Evolutionary conservation across 2,797 vertebrate genomes (phyloP).

Genomic region (Uromys caudimaculatus): DNA sequence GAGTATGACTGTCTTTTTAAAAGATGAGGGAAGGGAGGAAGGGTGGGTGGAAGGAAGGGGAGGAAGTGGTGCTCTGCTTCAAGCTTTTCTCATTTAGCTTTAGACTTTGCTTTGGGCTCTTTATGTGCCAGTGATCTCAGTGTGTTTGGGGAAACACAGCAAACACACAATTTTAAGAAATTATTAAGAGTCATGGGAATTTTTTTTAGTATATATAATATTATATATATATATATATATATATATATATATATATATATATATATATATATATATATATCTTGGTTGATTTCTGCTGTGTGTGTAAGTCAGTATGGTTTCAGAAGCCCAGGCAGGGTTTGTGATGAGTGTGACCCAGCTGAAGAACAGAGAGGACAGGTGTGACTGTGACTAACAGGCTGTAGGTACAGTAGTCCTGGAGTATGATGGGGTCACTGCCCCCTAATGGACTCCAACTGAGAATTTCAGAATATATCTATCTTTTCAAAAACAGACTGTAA

Average conservation of each 20-base stretch:
- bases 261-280: too few relatives aligned
- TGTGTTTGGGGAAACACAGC: background rate
- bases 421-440: conserved; percentile 44
- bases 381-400: rapidly evolving
- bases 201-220: too few relatives aligned
- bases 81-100: conserved; percentile 59
- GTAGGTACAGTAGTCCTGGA: background rate
- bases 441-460: conserved; percentile 56
- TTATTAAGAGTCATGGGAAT: background rate
- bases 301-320: rapidly evolving
- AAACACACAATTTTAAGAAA: background rate
- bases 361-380: background rate
- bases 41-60: background rate
- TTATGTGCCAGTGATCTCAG: conserved; percentile 30
- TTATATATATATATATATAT: too few relatives aligned
- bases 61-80: background rate
- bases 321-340: background rate
- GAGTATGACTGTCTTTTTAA: background rate
- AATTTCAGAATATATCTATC: background rate
- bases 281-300: background rate
- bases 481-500: conserved; percentile 8
- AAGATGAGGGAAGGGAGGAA: background rate
- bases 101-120: conserved; percentile 29
- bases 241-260: too few relatives aligned
- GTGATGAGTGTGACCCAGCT: rapidly evolving